A percentile compares a stretch with the other conserved stretches of the same genome.
These are phyloP conservation scores for Bergia puertoricense DNA, from an alignment of 92 coral and sea anemone species.

Conservation along the genomic window DNA sequence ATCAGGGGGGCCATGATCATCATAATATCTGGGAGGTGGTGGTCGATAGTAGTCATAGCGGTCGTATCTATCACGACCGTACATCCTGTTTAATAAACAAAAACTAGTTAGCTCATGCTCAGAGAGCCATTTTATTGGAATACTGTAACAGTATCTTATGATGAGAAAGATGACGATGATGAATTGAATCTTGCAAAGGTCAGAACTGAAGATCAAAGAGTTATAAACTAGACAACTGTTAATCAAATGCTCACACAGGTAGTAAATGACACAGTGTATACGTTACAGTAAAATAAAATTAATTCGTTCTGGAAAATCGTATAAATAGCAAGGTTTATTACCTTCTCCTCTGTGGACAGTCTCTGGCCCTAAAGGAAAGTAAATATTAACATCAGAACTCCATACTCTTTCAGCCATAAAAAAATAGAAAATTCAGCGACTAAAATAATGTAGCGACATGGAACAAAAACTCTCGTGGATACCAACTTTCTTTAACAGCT, in stretches of 20 bases:
- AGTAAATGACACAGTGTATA: neutral
- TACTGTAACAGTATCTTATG: too few relatives aligned
- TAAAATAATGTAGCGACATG: too few relatives aligned
- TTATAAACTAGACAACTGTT: too few relatives aligned
- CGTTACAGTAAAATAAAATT: neutral
- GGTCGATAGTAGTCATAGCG: conserved; percentile 61
- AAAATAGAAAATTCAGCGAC: too few relatives aligned
- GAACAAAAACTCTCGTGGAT: too few relatives aligned
- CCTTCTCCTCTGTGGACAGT: conserved; percentile 87
- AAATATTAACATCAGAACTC: neutral
- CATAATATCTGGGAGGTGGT: conserved; percentile 54
- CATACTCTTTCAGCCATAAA: neutral
- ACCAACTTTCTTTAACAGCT: too few relatives aligned
- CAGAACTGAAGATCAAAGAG: neutral
- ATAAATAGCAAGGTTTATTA: conserved; percentile 5
- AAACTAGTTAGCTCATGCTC: neutral
- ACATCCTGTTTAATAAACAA: conserved; percentile 33
- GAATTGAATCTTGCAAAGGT: neutral
- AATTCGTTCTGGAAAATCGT: neutral
- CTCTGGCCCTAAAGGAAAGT: conserved; percentile 82
- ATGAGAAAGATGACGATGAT: too few relatives aligned
- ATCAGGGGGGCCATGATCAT: conserved; percentile 54
- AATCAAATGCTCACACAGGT: neutral
- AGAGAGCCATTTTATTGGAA: too few relatives aligned
- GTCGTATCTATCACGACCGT: conserved; percentile 67